These are phyloP conservation scores for Zophobas morio DNA, from an alignment of 1,140 invertebrate genomes.

Conservation along the genomic window DNA sequence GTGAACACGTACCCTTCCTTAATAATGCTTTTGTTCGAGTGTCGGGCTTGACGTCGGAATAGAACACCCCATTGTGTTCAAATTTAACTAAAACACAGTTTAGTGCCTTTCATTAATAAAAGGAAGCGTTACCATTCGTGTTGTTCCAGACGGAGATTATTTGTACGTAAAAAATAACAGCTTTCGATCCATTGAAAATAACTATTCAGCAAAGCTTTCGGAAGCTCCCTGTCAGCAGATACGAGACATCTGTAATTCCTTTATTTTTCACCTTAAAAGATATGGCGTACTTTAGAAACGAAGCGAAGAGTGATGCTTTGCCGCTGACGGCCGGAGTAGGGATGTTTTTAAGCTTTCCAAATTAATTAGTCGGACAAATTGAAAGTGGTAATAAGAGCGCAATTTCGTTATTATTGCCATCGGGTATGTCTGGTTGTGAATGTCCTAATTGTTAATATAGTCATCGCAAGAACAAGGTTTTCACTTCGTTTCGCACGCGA, in stretches of 20 bases:
- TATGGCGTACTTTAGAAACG: not conserved
- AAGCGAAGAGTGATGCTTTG: not conserved
- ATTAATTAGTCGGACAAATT: too few relatives aligned
- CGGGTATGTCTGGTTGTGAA: too few relatives aligned
- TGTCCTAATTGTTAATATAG: too few relatives aligned
- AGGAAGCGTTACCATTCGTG: conserved; percentile 19
- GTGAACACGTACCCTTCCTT: conserved; percentile 35
- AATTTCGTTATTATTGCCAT: too few relatives aligned
- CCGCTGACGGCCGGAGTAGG: too few relatives aligned
- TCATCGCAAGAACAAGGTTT: too few relatives aligned
- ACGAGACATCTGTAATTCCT: conserved; percentile 23
- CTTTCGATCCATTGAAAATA: conserved; percentile 12
- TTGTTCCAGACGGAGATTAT: conserved; percentile 10
- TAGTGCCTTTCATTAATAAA: conserved; percentile 39
- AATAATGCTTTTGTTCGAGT: conserved; percentile 36
- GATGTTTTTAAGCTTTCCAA: too few relatives aligned
- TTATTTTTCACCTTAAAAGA: conserved; percentile 37
- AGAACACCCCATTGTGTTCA: conserved; percentile 23
- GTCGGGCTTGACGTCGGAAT: conserved; percentile 30
- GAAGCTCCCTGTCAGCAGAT: conserved; percentile 26
- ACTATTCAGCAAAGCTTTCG: conserved; percentile 14
- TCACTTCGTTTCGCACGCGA: too few relatives aligned
- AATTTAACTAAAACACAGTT: conserved; percentile 43
- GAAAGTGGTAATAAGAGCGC: too few relatives aligned
- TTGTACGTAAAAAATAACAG: conserved; percentile 12